Base-by-base conservation (phyloP, 2,113 vertebrate species). In the Prunella himalayana region DNA sequence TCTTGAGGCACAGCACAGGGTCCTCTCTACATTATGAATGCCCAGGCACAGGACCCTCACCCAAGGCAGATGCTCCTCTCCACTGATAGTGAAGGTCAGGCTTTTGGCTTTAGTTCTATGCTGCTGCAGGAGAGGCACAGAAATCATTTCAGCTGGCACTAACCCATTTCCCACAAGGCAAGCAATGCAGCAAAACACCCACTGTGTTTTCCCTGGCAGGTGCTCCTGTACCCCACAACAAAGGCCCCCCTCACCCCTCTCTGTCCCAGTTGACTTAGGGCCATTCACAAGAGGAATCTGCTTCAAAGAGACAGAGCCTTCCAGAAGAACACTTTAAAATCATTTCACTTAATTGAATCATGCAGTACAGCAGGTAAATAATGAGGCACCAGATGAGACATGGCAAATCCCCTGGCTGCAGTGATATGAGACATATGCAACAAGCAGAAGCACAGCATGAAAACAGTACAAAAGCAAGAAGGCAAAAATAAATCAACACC, bases 21-120 rank as follows among this genome's bases (percentile, higher is more conserved):
- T 95, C 97, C 69, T 98, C 98, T 27, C n/a, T 59, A 16, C 91
- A 88, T 88, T 98, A 80, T 18, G 86, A 73, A 98, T 96, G 33
- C 95, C 39, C 0, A 97, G 98, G 61, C 86, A 97, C 82, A 98
- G 33, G 37, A 99, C 80, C 1, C 94, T 98, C 89, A 99, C 97
- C 31, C 75, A 97, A 10, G 99, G 99, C 49, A 99, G 98, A 82
- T 95, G 98, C 44, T 98, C 98, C 49, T 99, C 98, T 19, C 99
- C 99, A 4, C 78, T 33, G 35, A 99, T 51, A 18, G 98, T 92
- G 44, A 99, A 99, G 39, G 94, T 84, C 61, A 99, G 95, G 47
- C n/a, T 63, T 87, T 39, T n/a, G n/a, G 28, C 47, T 70, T 69
- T 30, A 54, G n/a, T 14, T 79, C 47, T 30, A 1, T 39, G 45